phyloP scores from a whole-genome alignment of 2,113 vertebrate species.

The Perognathus longimembris region DNA sequence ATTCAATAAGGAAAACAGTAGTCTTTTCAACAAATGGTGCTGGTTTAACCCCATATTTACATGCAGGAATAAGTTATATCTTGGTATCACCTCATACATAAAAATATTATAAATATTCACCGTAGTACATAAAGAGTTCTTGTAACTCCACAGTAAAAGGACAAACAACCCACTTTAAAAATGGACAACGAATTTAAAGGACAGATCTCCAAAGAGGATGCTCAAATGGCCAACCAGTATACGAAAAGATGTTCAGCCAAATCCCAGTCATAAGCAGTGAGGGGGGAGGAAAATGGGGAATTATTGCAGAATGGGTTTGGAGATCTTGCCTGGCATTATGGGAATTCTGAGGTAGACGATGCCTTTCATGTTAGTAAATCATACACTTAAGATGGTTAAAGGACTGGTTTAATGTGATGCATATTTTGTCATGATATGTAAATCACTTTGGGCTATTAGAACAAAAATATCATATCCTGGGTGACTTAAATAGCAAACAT shows the following conservation, averaged over 20 bases:
- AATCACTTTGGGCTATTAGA: neutral
- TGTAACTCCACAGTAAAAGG: conserved; percentile 14
- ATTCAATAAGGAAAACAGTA: neutral
- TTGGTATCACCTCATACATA: neutral
- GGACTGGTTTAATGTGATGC: neutral
- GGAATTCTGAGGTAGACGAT: neutral
- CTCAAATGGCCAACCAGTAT: neutral
- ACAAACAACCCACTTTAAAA: conserved; percentile 20
- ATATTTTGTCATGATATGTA: neutral
- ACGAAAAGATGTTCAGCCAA: neutral
- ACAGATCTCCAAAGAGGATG: neutral
- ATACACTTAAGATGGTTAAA: neutral
- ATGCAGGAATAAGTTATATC: conserved; percentile 1
- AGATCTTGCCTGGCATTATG: neutral
- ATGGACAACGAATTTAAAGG: conserved; percentile 1
- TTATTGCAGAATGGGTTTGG: neutral
- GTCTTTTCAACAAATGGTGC: conserved; percentile 32
- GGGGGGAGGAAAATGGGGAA: neutral
- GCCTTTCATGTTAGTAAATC: neutral
- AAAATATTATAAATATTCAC: neutral
- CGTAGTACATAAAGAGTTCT: neutral
- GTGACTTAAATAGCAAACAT: neutral
- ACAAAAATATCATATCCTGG: neutral
- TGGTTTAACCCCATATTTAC: neutral
- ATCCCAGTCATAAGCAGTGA: neutral